Percentiles rank a stretch among this genome's conserved stretches.
Evolutionary conservation across 1,140 invertebrate genomes (phyloP).

Genomic region (Mercenaria mercenaria): DNA sequence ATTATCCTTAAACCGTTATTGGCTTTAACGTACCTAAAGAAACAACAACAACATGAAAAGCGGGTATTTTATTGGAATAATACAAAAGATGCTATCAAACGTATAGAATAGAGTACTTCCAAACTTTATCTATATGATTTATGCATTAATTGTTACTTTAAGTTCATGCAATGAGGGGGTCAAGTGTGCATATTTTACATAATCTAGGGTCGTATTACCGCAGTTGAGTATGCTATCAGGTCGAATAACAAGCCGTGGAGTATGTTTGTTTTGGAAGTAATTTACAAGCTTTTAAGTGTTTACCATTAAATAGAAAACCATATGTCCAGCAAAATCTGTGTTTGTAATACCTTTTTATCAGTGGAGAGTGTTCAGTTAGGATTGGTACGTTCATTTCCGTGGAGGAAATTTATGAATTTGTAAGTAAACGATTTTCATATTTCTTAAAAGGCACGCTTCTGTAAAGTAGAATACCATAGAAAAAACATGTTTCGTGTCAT

Average conservation of each 20-base stretch:
- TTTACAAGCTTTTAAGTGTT: constrained; percentile 12
- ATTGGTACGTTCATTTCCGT: not conserved
- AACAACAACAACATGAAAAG: no score
- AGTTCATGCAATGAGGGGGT: not conserved
- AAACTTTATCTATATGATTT: not conserved
- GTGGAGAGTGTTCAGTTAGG: not conserved
- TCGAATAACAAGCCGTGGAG: not conserved
- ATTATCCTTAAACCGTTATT: no score
- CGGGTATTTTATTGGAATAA: no score
- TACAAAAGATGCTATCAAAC: no score
- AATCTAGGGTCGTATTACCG: not conserved
- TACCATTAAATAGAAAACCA: constrained; percentile 1
- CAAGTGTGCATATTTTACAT: constrained; percentile 1
- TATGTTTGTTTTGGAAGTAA: constrained; percentile 14
- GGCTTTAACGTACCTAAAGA: no score
- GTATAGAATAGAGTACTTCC: not conserved
- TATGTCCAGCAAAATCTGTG: not conserved
- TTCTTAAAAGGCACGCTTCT: no score
- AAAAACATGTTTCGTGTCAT: no score
- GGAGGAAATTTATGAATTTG: no score
- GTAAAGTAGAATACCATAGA: no score
- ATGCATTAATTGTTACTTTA: constrained; percentile 10
- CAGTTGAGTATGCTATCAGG: not conserved
- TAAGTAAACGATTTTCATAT: no score
- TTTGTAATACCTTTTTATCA: not conserved